These are phyloP conservation scores for Reticulitermes speratus DNA, from an alignment of 1,140 invertebrate genomes.

Conservation along the genomic window DNA sequence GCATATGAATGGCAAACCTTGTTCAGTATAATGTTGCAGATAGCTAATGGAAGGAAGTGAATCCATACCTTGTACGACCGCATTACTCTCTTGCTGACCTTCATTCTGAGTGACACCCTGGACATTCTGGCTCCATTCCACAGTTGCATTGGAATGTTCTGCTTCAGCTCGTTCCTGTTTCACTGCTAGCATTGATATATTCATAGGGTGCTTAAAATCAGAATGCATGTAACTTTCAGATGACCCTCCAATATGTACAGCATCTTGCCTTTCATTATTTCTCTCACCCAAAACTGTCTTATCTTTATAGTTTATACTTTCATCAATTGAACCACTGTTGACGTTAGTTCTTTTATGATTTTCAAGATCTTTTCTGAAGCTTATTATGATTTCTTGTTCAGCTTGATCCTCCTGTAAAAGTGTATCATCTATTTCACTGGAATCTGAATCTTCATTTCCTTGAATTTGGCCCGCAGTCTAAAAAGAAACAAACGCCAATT, in stretches of 20 bases:
- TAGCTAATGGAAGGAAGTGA: not conserved
- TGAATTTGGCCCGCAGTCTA: not conserved
- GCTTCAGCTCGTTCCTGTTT: not conserved
- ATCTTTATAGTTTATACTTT: not conserved
- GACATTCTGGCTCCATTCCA: not conserved
- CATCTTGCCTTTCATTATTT: too few species aligned
- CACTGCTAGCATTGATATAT: not conserved
- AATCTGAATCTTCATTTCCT: not conserved
- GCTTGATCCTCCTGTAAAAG: conserved; percentile 47
- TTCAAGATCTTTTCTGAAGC: conserved; percentile 47
- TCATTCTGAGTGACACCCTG: not conserved
- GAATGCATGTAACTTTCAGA: not conserved
- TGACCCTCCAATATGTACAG: not conserved
- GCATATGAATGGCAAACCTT: conserved; percentile 48
- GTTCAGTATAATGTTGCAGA: too few species aligned
- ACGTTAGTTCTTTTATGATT: conserved; percentile 38
- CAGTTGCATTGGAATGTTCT: not conserved
- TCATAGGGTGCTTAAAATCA: not conserved
- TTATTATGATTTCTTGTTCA: conserved; percentile 48
- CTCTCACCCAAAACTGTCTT: not conserved
- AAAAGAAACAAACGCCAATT: conserved; percentile 13
- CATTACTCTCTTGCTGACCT: not conserved
- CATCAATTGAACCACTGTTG: not conserved
- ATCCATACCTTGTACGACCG: too few species aligned
- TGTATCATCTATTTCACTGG: conserved; percentile 27